Base-by-base conservation (phyloP, 1,140 invertebrate genomes). In the Psix sp. region DNA sequence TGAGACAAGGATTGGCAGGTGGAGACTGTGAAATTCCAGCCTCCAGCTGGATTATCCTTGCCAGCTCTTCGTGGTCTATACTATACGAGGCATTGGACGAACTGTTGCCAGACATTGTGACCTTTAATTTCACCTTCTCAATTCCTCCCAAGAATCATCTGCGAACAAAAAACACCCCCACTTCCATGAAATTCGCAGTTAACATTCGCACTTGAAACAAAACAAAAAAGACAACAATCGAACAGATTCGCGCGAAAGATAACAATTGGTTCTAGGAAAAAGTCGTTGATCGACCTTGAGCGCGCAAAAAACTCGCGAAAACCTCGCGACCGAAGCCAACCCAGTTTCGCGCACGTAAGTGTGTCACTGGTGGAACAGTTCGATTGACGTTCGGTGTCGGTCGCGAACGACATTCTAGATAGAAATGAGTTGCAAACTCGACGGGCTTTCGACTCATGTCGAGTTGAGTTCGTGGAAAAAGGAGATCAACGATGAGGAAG, bases 21-120 rank as follows among this genome's bases (percentile, higher is more conserved):
- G 16, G 36, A n/a, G 70, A 59, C 13, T 73, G 48, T 10, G 70
- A 65, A 9, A 40, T 40, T 1, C 48, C 54, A 17, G 54, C 48
- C 13, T 73, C 60, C 0, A 73, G 46, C 15, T 54, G 52, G 46
- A 60, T 57, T 52, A 73, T 59, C 9, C 60, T 65, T 9, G 52
- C 70, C 40, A 65, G 26, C 15, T 73, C 70, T 7, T 73, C 54
- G 2, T 51, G 52, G 10, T 72, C 68, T 59, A 65, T 65, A 24
- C 57, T 63, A 7, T 72, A 72, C 0, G 68, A 72, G 2, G 54
- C 36, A 40, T 72, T 72, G 9, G 68, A 72, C 5, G 68, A 63
- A 59, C 45, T 65, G 20, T 63, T 51, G 3, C 39, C 51, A 10
- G 67, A 71, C 67, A 71, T 71, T 17, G 16, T 62, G 46, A 6